These are phyloP conservation scores for Stomatorhinus ivindoensis DNA, from an alignment of 2,113 vertebrate species.

Conservation along the genomic window DNA sequence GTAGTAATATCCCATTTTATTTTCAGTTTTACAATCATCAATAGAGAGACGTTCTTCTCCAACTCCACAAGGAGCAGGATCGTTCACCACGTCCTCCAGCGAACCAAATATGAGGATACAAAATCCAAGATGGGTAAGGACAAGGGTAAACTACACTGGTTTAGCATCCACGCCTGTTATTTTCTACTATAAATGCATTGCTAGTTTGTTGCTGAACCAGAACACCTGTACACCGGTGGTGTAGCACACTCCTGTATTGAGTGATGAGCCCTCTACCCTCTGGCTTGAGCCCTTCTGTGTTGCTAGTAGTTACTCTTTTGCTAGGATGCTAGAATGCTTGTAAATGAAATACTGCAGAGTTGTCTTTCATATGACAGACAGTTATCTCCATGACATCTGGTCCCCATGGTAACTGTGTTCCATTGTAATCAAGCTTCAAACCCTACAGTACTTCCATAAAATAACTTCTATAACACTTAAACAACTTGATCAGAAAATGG, in stretches of 20 bases:
- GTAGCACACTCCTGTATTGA: neutral
- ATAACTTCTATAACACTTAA: neutral
- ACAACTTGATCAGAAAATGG: neutral
- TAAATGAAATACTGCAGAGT: neutral
- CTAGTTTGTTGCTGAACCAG: neutral
- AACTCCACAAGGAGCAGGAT: slow-evolving; percentile 95
- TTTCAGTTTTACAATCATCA: slow-evolving; percentile 90
- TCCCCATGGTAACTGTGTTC: neutral
- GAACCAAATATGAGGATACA: slow-evolving; percentile 93
- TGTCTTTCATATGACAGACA: neutral
- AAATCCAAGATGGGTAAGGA: slow-evolving; percentile 94
- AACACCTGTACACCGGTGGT: neutral
- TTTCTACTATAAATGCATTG: neutral
- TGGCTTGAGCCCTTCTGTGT: neutral
- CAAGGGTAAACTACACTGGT: neutral
- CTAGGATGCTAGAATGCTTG: neutral
- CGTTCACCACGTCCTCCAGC: slow-evolving; percentile 91
- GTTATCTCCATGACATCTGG: neutral
- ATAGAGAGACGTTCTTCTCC: slow-evolving; percentile 94
- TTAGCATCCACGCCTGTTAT: neutral
- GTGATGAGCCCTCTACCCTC: neutral
- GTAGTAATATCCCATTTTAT: slow-evolving; percentile 1
- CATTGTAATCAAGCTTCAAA: neutral
- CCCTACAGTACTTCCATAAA: neutral
- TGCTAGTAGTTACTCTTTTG: neutral